Conservation (phyloP, 53 echinoderm and acorn worm genomes). For the Paelopatides confundens region DNA sequence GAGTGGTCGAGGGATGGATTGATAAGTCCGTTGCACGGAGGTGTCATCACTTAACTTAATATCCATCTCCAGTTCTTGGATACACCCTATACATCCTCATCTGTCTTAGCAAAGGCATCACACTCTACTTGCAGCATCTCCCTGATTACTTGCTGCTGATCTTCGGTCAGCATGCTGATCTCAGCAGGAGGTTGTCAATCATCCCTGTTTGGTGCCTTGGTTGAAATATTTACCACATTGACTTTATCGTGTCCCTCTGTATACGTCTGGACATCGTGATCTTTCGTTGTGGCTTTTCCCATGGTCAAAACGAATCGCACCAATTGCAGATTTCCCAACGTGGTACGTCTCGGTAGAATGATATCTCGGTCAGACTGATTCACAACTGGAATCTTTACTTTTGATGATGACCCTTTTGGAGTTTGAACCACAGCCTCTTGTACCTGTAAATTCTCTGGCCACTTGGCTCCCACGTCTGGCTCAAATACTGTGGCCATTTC, state of each 20-base stretch:
- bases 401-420: neutral
- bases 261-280: too few species aligned
- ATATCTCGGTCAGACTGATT: neutral
- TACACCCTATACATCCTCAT: constrained; percentile 19
- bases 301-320: neutral
- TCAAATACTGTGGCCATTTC: neutral
- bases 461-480: neutral
- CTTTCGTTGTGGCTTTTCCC: too few species aligned
- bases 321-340: neutral
- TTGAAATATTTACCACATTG: too few species aligned
- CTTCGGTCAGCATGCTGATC: constrained; percentile 2
- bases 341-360: neutral
- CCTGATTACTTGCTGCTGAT: neutral
- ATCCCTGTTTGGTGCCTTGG: too few species aligned
- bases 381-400: neutral
- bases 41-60: neutral
- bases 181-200: constrained; percentile 47
- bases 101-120: constrained; percentile 50
- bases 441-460: neutral
- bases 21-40: neutral
- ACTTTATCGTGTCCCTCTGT: neutral
- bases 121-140: constrained; percentile 52
- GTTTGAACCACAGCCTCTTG: neutral
- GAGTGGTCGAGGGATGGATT: neutral
- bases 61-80: neutral